Percentiles rank a stretch among this genome's conserved stretches.
Conservation (phyloP, 1,140 invertebrate species). For the Drosophila elegans region DNA sequence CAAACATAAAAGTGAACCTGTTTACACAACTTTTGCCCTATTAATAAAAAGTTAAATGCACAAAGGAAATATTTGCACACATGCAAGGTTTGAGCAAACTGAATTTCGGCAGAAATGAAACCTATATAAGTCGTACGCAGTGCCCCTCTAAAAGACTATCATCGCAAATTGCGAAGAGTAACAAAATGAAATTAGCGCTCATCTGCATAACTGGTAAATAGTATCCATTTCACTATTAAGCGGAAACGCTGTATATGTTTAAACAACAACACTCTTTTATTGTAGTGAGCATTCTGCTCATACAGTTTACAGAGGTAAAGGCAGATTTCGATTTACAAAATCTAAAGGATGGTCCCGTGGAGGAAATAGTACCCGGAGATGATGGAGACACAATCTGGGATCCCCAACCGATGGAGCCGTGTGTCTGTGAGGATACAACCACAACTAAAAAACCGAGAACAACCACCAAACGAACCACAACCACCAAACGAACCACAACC, state of each 20-base stretch:
- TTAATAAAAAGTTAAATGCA: constrained; percentile 16
- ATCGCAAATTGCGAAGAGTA: neutral
- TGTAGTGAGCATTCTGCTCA: constrained; percentile 15
- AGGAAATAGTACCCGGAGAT: neutral
- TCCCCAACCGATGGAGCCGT: neutral
- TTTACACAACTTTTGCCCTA: constrained; percentile 12
- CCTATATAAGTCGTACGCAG: constrained; percentile 7
- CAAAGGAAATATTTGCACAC: constrained; percentile 14
- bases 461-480: neutral
- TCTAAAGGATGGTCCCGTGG: neutral
- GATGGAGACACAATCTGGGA: neutral
- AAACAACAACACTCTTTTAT: neutral
- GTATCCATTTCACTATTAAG: no score
- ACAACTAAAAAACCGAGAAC: constrained; percentile 9
- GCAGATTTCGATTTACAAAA: no score
- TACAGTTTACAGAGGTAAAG: constrained; percentile 1
- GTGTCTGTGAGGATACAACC: neutral
- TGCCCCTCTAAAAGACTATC: neutral
- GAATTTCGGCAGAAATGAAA: neutral
- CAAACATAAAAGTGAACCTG: constrained; percentile 17
- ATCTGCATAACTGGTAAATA: constrained; percentile 15
- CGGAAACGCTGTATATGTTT: neutral
- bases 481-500: neutral
- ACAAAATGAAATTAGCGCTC: constrained; percentile 11
- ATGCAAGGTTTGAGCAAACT: constrained; percentile 18